Base-by-base conservation (phyloP, 2,797 vertebrate species). In the Bradypodion ventrale region DNA sequence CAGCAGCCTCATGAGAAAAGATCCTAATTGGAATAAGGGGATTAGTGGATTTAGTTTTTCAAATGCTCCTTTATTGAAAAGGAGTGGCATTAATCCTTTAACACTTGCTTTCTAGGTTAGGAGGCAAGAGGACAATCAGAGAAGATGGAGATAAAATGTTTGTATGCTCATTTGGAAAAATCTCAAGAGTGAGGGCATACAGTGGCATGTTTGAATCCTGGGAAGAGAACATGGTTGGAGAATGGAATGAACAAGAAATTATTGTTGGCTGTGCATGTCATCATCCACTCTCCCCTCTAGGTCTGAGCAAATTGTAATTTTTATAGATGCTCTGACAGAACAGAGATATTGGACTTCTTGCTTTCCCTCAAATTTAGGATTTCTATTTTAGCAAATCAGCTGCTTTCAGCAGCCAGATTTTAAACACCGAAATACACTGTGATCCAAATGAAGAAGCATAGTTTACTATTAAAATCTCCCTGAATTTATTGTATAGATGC, bases 1-100 rank as follows among this genome's bases (percentile, higher is more conserved):
- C 73, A 78, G 35, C 32, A 40, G 74, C 74, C 70, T 60, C 1
- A 13, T 35, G 69, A 76, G 88, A 92, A 91, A 90, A 87, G 85
- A 40, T 66, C 68, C 80, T 93, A 89, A 90, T 29, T 89, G 87
- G 84, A 85, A 87, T 89, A 88, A 92, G 74, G 89, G 62, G 91
- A 93, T 90, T 92, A 89, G 68, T 42, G 87, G 91, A 87, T 83
- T 94, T 93, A 88, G 80, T 84, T 56, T 86, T 83, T 86, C 90
- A 85, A 92, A 88, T 86, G 76, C 83, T 90, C 80, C 87, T 84
- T 89, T 91, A 87, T 91, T 82, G 82, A 46, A 83, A 42, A 83
- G 84, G 84, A 88, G 79, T 70, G 65, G 63, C 23, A 88, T 88
- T 94, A 90, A 92, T 89, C 89, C 91, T 68, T 89, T 88, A 82